phyloP scores from a whole-genome alignment of 2,113 vertebrate genomes.

The Oreochromis niloticus region DNA sequence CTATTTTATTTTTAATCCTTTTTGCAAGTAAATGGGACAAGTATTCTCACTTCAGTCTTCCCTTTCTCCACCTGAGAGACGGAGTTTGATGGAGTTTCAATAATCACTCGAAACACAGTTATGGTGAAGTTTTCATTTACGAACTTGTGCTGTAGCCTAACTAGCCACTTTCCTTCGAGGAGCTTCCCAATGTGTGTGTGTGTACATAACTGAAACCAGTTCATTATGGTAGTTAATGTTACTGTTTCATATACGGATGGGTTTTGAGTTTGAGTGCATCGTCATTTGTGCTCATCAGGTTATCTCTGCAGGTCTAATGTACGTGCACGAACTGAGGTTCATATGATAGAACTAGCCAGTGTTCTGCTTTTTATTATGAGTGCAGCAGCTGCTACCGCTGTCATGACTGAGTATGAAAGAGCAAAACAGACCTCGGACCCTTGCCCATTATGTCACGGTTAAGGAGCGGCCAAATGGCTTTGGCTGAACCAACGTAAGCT shows the following conservation, averaged over 20 bases:
- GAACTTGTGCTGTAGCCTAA: neutral
- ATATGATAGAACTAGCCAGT: neutral
- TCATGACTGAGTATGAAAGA: neutral
- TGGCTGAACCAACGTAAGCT: neutral
- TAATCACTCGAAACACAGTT: neutral
- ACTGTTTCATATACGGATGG: neutral
- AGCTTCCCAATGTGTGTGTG: neutral
- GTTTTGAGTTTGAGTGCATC: neutral
- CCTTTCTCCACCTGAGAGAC: neutral
- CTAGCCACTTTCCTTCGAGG: neutral
- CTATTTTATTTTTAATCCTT: neutral
- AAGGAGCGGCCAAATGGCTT: neutral
- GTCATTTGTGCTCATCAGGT: neutral
- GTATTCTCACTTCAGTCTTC: neutral
- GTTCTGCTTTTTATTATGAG: neutral
- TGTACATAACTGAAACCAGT: neutral
- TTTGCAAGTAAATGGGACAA: neutral
- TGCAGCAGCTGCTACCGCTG: neutral
- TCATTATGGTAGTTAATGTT: neutral
- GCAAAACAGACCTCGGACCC: neutral
- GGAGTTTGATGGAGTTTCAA: neutral
- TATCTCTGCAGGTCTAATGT: neutral
- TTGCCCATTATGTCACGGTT: neutral
- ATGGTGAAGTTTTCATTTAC: neutral
- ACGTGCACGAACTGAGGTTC: neutral